phyloP scores from a whole-genome alignment of 2,113 vertebrate genomes.

The Sinocyclocheilus anshuiensis region DNA sequence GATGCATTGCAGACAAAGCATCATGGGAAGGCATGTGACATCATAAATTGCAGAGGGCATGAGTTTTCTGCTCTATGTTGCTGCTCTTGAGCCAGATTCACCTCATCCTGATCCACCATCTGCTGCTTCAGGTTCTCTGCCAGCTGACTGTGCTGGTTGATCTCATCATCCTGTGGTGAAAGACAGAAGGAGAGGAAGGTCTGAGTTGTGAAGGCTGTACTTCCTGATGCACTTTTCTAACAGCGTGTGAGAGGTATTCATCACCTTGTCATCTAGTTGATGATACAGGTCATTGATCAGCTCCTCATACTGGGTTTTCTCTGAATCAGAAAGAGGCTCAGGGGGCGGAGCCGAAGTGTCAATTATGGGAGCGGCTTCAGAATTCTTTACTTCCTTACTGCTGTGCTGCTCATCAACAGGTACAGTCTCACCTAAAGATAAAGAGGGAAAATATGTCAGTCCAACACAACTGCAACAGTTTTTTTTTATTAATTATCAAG shows the following conservation, averaged over 20 bases:
- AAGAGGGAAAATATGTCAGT: background rate
- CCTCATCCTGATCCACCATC: slow-evolving; percentile 96
- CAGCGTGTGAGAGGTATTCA: slow-evolving; percentile 21
- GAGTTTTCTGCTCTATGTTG: background rate
- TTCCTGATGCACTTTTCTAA: slow-evolving; percentile 18
- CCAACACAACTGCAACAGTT: background rate
- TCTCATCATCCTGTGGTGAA: slow-evolving; percentile 89
- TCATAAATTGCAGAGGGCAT: background rate
- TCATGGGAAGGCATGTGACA: background rate
- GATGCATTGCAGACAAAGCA: background rate
- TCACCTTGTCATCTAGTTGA: slow-evolving; percentile 94
- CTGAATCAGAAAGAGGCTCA: slow-evolving; percentile 77
- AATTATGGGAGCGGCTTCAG: slow-evolving; percentile 78
- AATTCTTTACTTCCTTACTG: slow-evolving; percentile 84
- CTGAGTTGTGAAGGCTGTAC: slow-evolving; percentile 9
- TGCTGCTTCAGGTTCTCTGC: slow-evolving; percentile 90
- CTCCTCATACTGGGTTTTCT: slow-evolving; percentile 89
- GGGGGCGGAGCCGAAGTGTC: slow-evolving; percentile 79
- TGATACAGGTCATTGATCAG: slow-evolving; percentile 89
- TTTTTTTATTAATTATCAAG: background rate
- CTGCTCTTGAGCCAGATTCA: slow-evolving; percentile 58
- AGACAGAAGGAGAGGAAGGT: background rate
- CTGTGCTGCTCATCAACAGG: slow-evolving; percentile 90
- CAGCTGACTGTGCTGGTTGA: slow-evolving; percentile 95
- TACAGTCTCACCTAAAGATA: slow-evolving; percentile 85